Percentiles rank a stretch among this genome's conserved stretches.
Evolutionary conservation across 92 coral and sea anemone genomes (phyloP).

Genomic region (Scolanthus callimorphus): DNA sequence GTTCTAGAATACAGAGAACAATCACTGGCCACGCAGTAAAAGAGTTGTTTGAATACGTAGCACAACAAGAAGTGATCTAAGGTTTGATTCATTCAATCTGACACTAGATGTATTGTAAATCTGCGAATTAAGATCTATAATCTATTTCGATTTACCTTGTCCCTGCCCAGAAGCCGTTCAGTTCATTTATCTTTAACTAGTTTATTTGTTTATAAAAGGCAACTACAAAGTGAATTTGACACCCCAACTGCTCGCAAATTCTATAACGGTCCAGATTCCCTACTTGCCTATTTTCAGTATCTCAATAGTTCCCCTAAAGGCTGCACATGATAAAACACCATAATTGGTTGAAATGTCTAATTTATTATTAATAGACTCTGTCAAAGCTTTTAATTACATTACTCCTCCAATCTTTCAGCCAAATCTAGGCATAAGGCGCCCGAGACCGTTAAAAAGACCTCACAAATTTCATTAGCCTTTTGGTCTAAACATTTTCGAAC

Average conservation of each 20-base stretch:
- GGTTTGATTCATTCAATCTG: background rate
- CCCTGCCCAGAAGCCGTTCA: background rate
- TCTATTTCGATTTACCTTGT: background rate
- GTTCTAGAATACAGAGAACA: too few species aligned
- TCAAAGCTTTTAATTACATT: slow-evolving; percentile 4
- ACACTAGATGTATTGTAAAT: background rate
- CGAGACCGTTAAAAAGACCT: background rate
- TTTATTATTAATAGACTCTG: background rate
- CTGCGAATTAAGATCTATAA: background rate
- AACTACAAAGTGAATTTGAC: background rate
- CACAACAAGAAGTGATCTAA: background rate
- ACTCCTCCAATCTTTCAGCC: background rate
- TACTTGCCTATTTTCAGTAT: background rate
- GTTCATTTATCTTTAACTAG: background rate
- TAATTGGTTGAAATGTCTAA: background rate
- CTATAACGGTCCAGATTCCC: background rate
- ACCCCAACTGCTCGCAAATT: background rate
- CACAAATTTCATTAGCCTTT: background rate
- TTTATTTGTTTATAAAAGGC: background rate
- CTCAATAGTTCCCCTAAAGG: background rate
- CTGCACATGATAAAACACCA: background rate
- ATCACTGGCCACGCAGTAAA: too few species aligned
- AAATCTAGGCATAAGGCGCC: background rate
- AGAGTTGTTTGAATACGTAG: too few species aligned
- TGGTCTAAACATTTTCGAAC: background rate